Evolutionary conservation across 23 tunicate species (phyloP), one percentile per base, ranked within the genome.

Genomic region (Phallusia fumigata): DNA sequence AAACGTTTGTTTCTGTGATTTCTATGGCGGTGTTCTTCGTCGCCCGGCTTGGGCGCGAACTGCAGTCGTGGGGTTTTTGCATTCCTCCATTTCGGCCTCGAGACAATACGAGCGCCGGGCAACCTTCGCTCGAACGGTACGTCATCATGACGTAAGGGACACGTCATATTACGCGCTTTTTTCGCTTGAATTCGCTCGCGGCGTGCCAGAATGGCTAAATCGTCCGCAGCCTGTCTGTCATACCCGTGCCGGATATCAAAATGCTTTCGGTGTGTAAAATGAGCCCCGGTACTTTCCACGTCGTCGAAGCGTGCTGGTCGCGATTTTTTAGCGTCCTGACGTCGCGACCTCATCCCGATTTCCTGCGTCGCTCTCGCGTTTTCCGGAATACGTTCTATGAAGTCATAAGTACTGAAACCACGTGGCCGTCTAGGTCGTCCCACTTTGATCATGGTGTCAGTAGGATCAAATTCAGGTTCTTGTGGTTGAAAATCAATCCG

Each of bases 81-180:
- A 13, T 58, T 58, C 13, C 69, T 58, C 28, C 69, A 58, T 24
- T 24, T 58, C 28, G 69, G 26, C 69, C 16, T 22, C 16, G 28
- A 58, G 10, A 40, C 47, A 10, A 40, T 10, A 21, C 28, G 69
- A 21, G 26, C 28, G 1, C 16, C 69, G 1, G 26, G 28, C 2
- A 22, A 58, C 28, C 26, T 21, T 22, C 5, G 8, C 15, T 58
- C 16, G 28, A 21, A 24, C 28, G 26, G 15, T 13, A 22, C 28
- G 69, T 21, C 28, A 24, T 58, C 15, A 8, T 24, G 69, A 58
- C 69, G 69, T 21, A 22, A 58, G 16, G 69, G 69, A 58, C 69
- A 58, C 26, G 69, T 58, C 69, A 58, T 58, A 58, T 58, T 58
- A 1, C 69, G 26, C 28, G 69, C 69, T 58, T 58, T 58, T 58